Percentiles rank a stretch among this genome's conserved stretches.
Evolutionary conservation across 2,888 invertebrate species (phyloP).

Genomic region (Morpho helenor): DNA sequence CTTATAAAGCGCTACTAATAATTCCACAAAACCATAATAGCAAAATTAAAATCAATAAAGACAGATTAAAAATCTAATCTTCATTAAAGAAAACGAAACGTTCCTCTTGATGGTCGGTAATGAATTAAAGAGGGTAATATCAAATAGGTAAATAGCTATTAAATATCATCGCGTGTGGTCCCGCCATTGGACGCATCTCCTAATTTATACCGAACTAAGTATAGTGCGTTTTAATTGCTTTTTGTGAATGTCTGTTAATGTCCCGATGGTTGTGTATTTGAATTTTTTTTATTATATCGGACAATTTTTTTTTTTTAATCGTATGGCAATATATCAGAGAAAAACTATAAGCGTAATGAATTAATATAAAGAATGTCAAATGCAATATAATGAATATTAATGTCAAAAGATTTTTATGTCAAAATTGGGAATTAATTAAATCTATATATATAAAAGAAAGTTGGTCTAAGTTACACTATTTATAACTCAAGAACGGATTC

Average conservation of each 20-base stretch:
- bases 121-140: constrained; percentile 30
- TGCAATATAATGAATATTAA: too few relatives aligned
- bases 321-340: too few relatives aligned
- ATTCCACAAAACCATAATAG: neutral
- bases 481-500: too few relatives aligned
- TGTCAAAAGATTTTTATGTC: too few relatives aligned
- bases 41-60: constrained; percentile 12
- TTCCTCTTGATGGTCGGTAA: constrained; percentile 20
- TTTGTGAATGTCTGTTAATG: constrained; percentile 26
- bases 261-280: constrained; percentile 4
- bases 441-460: too few relatives aligned
- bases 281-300: too few relatives aligned
- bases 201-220: constrained; percentile 51
- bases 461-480: too few relatives aligned
- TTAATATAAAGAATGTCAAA: too few relatives aligned
- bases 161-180: constrained; percentile 61
- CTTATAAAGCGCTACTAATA: too few relatives aligned
- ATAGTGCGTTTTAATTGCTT: constrained; percentile 34
- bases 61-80: constrained; percentile 17
- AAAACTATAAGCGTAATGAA: too few relatives aligned
- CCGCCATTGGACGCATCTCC: constrained; percentile 52
- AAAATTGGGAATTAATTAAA: too few relatives aligned
- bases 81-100: constrained; percentile 12
- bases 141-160: constrained; percentile 23
- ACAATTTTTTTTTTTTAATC: too few relatives aligned